Evolutionary conservation across 2,888 invertebrate genomes (phyloP).

Genomic region (Sminthurides aquaticus): DNA sequence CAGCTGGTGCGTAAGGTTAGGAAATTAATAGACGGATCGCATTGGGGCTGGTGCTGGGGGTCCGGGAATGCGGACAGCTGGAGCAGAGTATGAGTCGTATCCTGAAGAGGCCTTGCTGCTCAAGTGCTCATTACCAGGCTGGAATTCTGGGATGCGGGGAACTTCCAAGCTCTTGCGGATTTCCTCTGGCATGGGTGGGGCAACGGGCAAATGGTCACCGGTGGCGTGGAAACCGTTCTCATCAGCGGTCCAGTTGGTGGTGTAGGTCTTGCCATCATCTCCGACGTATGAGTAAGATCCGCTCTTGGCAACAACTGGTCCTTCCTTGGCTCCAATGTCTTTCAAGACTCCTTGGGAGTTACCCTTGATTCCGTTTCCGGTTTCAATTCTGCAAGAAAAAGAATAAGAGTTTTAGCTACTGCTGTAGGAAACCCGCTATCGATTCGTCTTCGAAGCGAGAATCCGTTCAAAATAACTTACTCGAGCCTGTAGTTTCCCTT

Average conservation of each 20-base stretch:
- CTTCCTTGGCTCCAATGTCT: slow-evolving; percentile 13
- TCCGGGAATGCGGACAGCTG: too few relatives aligned
- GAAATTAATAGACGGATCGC: background rate
- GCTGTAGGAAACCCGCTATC: too few relatives aligned
- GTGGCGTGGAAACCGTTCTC: slow-evolving; percentile 25
- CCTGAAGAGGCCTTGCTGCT: too few relatives aligned
- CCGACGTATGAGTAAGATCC: slow-evolving; percentile 21
- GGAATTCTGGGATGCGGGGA: slow-evolving; percentile 19
- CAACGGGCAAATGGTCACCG: slow-evolving; percentile 28
- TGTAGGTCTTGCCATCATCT: slow-evolving; percentile 23
- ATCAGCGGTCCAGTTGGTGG: slow-evolving; percentile 24
- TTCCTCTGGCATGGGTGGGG: slow-evolving; percentile 29
- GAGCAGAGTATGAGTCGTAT: slow-evolving; percentile 1
- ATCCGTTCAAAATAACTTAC: slow-evolving; percentile 22
- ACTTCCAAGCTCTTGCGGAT: slow-evolving; percentile 19
- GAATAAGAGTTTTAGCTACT: too few relatives aligned
- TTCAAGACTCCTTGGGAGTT: slow-evolving; percentile 15
- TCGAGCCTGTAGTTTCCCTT: slow-evolving; percentile 32
- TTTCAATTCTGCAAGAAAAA: slow-evolving; percentile 1
- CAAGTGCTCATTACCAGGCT: background rate
- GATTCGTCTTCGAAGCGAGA: too few relatives aligned
- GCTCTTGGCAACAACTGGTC: slow-evolving; percentile 12
- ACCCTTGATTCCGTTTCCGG: slow-evolving; percentile 7
- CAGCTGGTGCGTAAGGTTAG: too few relatives aligned
- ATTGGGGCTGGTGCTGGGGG: slow-evolving; percentile 5